Percentiles rank a stretch among this genome's conserved stretches.
These are phyloP conservation scores for Poeciliopsis occidentalis DNA, from an alignment of 2,113 vertebrate species.

Conservation along the genomic window DNA sequence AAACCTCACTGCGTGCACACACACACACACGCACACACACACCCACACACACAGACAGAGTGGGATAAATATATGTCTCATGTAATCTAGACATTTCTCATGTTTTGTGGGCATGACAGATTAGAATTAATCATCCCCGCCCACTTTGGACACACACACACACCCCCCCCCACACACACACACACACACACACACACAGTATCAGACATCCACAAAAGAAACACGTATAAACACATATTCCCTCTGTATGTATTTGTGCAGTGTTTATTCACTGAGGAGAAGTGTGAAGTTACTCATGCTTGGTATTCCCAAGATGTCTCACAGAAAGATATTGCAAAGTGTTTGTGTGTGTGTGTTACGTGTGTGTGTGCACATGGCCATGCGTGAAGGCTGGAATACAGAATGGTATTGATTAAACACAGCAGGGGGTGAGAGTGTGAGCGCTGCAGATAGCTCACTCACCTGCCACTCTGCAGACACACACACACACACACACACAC, in stretches of 20 bases:
- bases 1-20: not conserved
- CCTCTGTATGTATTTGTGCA: constrained; percentile 12
- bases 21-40: not conserved
- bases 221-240: constrained; percentile 29
- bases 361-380: not conserved
- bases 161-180: constrained; percentile 5
- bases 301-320: constrained; percentile 67
- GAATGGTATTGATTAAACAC: constrained; percentile 83
- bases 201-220: constrained; percentile 7
- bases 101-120: constrained; percentile 49
- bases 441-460: constrained; percentile 77
- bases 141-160: constrained; percentile 41
- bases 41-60: not conserved
- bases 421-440: constrained; percentile 80
- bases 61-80: constrained; percentile 1
- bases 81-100: constrained; percentile 52
- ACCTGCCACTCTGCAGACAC: constrained; percentile 72
- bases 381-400: constrained; percentile 64
- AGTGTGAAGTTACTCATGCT: constrained; percentile 59
- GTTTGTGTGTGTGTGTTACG: constrained; percentile 40
- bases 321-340: constrained; percentile 62
- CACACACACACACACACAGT: constrained; percentile 11
- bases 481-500: constrained; percentile 20
- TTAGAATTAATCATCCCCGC: constrained; percentile 58
- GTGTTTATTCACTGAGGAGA: constrained; percentile 40